A percentile compares a stretch with the other conserved stretches of the same genome.
These are phyloP conservation scores for Odontothrips loti DNA, from an alignment of 2,888 invertebrate genomes.

Conservation along the genomic window DNA sequence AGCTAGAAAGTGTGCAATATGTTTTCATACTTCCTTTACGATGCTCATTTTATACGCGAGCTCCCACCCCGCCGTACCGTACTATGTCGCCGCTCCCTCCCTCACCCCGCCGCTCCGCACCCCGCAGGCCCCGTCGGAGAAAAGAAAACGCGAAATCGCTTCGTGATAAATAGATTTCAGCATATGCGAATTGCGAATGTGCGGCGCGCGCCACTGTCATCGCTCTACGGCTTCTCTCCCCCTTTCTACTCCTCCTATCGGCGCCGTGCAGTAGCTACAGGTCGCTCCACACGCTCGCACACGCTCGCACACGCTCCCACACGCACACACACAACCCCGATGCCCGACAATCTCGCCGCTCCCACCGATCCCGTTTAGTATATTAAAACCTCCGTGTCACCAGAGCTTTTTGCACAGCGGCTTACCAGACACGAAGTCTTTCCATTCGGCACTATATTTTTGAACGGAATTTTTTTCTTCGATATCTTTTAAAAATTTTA, in stretches of 20 bases:
- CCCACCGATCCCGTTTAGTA: no score
- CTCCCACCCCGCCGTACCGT: neutral
- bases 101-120: neutral
- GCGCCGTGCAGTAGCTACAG: no score
- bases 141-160: slow-evolving; percentile 7
- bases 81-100: neutral
- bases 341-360: no score
- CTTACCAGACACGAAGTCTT: no score
- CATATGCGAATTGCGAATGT: slow-evolving; percentile 7
- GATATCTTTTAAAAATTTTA: no score
- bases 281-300: neutral
- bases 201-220: slow-evolving; percentile 7
- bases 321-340: no score
- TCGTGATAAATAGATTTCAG: slow-evolving; percentile 24
- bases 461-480: no score
- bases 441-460: no score
- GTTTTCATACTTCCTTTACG: slow-evolving; percentile 24
- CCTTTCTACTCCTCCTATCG: neutral
- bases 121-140: no score
- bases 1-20: slow-evolving; percentile 11
- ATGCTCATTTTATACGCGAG: slow-evolving; percentile 21
- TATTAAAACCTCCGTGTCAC: no score
- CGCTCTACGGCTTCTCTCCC: neutral
- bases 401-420: no score
- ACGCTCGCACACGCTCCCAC: no score